These are phyloP conservation scores for Trematomus loennbergii DNA, from an alignment of 2,113 vertebrate genomes.

Conservation along the genomic window DNA sequence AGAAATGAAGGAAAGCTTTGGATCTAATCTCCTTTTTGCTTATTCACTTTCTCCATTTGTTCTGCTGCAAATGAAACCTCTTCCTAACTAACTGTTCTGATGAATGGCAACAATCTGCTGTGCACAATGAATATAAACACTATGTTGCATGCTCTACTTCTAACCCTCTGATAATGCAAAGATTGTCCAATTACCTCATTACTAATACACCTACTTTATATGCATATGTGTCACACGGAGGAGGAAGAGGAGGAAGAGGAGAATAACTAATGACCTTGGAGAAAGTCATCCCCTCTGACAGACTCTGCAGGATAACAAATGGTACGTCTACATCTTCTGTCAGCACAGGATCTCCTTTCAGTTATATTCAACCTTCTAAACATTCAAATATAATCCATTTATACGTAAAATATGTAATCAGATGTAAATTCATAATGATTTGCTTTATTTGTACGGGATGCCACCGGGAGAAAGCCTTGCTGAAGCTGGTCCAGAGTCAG, in stretches of 20 bases:
- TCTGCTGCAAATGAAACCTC: too few species aligned
- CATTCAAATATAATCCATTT: too few species aligned
- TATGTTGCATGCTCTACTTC: not conserved
- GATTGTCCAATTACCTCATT: not conserved
- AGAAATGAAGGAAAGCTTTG: constrained; percentile 55
- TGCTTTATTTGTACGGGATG: too few species aligned
- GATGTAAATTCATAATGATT: too few species aligned
- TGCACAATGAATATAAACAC: not conserved
- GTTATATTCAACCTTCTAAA: not conserved
- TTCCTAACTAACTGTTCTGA: too few species aligned
- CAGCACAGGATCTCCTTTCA: not conserved
- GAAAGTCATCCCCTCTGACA: constrained; percentile 65
- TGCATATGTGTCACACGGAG: not conserved
- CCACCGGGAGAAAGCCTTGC: too few species aligned
- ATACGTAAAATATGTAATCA: too few species aligned
- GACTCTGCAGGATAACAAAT: constrained; percentile 2
- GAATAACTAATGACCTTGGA: constrained; percentile 66
- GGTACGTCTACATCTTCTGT: constrained; percentile 20
- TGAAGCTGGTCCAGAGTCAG: too few species aligned
- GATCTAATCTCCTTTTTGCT: not conserved
- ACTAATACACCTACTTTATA: not conserved
- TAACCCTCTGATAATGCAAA: not conserved
- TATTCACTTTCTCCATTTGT: constrained; percentile 12
- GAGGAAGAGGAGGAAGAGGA: constrained; percentile 44
- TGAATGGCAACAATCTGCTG: not conserved